Conservation (phyloP, 2,797 vertebrate species). For the Malacoraja senta region DNA sequence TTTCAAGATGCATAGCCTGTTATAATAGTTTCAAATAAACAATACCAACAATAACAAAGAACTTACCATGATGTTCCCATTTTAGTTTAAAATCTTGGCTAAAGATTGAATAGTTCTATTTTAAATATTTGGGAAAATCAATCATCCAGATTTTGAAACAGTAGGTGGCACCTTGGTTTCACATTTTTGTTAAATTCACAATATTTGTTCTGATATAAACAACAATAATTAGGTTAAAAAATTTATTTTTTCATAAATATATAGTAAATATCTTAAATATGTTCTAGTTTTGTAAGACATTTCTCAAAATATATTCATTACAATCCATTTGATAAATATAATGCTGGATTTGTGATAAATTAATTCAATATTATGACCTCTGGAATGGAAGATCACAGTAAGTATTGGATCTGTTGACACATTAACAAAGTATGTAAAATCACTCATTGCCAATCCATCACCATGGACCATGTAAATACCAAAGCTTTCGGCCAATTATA, state of each 20-base stretch:
- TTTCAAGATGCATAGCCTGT: background rate
- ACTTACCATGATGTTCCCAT: background rate
- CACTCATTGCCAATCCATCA: background rate
- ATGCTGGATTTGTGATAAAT: background rate
- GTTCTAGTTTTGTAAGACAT: conserved; percentile 9
- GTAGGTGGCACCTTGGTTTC: background rate
- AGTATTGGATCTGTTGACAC: background rate
- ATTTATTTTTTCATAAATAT: conserved; percentile 21
- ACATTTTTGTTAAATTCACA: background rate
- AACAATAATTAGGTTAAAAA: background rate
- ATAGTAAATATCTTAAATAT: conserved; percentile 29
- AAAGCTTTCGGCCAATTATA: background rate
- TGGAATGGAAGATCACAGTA: background rate
- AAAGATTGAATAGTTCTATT: background rate
- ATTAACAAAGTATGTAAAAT: conserved; percentile 10
- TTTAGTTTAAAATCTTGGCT: background rate
- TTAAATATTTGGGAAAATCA: background rate
- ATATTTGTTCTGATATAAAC: background rate
- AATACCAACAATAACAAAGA: background rate
- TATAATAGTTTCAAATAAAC: background rate
- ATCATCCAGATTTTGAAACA: conserved; percentile 10
- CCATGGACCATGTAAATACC: conserved; percentile 20
- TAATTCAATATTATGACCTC: background rate
- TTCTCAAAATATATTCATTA: conserved; percentile 5
- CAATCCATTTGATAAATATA: conserved; percentile 4